Base-by-base conservation (phyloP, 2,113 vertebrate genomes). In the Cyprinodon tularosa region DNA sequence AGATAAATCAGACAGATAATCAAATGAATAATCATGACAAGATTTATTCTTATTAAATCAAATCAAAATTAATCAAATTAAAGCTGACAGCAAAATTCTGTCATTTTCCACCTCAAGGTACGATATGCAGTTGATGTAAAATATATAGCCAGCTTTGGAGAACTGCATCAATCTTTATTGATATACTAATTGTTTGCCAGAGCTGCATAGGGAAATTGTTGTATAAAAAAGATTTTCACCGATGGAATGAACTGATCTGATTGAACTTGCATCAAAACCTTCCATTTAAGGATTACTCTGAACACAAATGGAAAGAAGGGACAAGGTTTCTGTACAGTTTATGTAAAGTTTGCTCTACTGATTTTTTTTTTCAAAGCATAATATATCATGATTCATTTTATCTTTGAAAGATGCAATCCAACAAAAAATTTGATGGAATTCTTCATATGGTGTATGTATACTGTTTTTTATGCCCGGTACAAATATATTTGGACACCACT, bases 141-240 rank as follows among this genome's bases (percentile, higher is more conserved):
- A n/a, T 57, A 57, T 29, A 29, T 29, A 29, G 29, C 29, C 29
- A 29, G 29, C 29, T 29, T 29, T 29, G 29, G 29, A 29, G 29
- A 29, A 29, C 29, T 29, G 29, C 29, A 29, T 57, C 50, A 57
- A 57, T 57, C 50, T 57, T n/a, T 57, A 57, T 57, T 2, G 50
- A 20, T 57, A 57, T 20, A 20, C 50, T 42, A 45, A 45, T 66
- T 12, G 66, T 78, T 89, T 80, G 59, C 59, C 62, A 48, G 82
- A 62, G 7, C 62, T 72, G 69, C 65, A 74, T 76, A 61, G 45
- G 74, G 29, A 68, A 66, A 75, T 66, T 66, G 84, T 82, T 79
- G 65, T 75, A 72, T 78, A 65, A 81, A 86, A 82, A 78, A 80
- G 72, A 84, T 71, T 84, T 83, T 76, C 42, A 74, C n/a, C 78